Evolutionary conservation across 2,888 invertebrate species (phyloP), one percentile per base, ranked within the genome.

Genomic region (Tipula vernalis): DNA sequence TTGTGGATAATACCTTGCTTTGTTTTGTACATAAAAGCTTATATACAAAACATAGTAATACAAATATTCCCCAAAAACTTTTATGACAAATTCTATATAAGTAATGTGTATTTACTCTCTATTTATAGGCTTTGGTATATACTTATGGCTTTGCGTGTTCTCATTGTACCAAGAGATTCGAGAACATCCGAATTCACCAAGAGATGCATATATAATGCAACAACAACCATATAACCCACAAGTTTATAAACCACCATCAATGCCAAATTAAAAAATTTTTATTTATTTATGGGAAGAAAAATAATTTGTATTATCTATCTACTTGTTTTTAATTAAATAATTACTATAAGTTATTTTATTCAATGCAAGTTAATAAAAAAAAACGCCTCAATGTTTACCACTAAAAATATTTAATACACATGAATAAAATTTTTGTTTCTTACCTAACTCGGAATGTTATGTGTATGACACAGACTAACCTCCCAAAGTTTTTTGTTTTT

Each of bases 81-180:
- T 57, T 57, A 57, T 15, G 51, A 71, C 71, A 71, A 71, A 51
- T 51, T 51, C n/a, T n/a, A 51, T 51, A 71, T 71, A 71, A 18
- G 71, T 71, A 71, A 71, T 71, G 71, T 71, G 28, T 71, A 28
- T 28, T 71, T 71, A 71, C 71, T 71, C 28, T 71, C 71, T 71
- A 28, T 71, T 84, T 84, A 83, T 41, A 84, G 84, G 84, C 15
- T 15, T 84, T 15, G 15, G n/a, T 39, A n/a, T 84, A n/a, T 84
- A 84, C n/a, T 39, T 84, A 39, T 84, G 84, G 84, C 15, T 84
- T 39, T 84, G 84, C n/a, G 84, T 84, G 5, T 84, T 39, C n/a
- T 84, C 84, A 84, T 84, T 84, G 41, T 84, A 39, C 84, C 84
- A 84, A 84, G 36, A 36, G 84, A 5, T 84, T 39, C 84, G 84